Base-by-base conservation (phyloP, 2,888 invertebrate species). In the Volucella inanis region DNA sequence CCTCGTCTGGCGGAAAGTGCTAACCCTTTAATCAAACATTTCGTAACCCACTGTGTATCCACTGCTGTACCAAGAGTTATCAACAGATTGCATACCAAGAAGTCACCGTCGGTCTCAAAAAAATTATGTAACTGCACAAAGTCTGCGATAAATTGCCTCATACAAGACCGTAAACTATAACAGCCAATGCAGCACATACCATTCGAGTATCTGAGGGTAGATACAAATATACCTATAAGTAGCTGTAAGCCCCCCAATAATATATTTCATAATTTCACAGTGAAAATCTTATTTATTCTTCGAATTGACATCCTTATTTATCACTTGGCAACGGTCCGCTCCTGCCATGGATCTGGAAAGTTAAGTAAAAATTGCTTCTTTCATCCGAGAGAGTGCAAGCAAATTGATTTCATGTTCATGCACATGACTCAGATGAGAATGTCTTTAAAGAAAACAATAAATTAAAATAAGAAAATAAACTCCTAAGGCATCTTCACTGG, bases 221-320 rank as follows among this genome's bases (percentile, higher is more conserved):
- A 31, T 31, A 31, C 31, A 31, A 6, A 22, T 22, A 22, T 18
- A 18, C 18, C 18, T 18, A 18, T 22, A 22, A 22, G 22, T 22
- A 22, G 22, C 22, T 22, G 22, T 22, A 22, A 4, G 22, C 22
- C 4, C 22, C 3, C 1, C 22, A 22, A 43, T 39, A 65, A 82
- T 59, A 55, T 64, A 77, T 78, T 78, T 83, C 83, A 79, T 83
- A 83, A 83, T 62, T 81, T 81, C 54, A 31, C 50, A 67, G 59
- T 50, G 65, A 75, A 79, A 75, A 68, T 50, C 68, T 57, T 83
- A 78, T 83, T 83, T 83, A 83, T 83, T 83, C 78, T 78, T 64
- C 64, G 45, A 74, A 83, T 83, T 83, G 83, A 54, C 83, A 83
- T 83, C 83, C 83, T 78, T 83, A 83, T 83, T 83, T 83, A 83